phyloP scores from a whole-genome alignment of 2,797 vertebrate genomes.

The Leptoclinus maculatus region DNA sequence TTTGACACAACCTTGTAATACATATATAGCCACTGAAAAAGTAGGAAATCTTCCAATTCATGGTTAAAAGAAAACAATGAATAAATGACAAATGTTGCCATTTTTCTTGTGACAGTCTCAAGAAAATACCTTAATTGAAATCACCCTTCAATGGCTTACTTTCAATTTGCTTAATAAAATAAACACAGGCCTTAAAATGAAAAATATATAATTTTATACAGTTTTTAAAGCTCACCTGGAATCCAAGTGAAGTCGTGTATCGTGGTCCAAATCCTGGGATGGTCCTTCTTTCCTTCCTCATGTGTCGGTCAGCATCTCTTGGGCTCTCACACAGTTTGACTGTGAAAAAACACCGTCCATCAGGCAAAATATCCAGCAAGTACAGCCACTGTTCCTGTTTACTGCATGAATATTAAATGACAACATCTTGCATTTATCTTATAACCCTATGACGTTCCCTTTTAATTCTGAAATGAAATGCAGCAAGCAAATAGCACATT shows the following conservation, averaged over 20 bases:
- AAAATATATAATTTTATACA: not conserved
- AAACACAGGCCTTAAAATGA: not conserved
- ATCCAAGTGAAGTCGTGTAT: not conserved
- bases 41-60: not conserved
- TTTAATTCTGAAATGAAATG: not conserved
- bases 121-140: not conserved
- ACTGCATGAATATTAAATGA: not conserved
- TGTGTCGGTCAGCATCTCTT: not conserved
- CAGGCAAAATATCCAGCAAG: not conserved
- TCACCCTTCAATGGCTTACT: not conserved
- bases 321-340: not conserved
- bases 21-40: too few relatives aligned
- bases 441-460: not conserved
- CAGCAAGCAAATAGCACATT: not conserved
- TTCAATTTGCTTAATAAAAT: not conserved
- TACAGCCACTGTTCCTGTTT: not conserved
- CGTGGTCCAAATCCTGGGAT: not conserved
- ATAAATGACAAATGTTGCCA: not conserved
- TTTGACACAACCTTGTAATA: too few relatives aligned
- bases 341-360: not conserved
- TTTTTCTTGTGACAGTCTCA: not conserved
- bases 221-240: conserved; percentile 7
- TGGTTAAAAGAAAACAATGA: not conserved
- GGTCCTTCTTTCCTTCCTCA: not conserved
- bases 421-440: not conserved